Evolutionary conservation across 2,797 vertebrate species (phyloP).

Genomic region (Helicolenus hilgendorfi): DNA sequence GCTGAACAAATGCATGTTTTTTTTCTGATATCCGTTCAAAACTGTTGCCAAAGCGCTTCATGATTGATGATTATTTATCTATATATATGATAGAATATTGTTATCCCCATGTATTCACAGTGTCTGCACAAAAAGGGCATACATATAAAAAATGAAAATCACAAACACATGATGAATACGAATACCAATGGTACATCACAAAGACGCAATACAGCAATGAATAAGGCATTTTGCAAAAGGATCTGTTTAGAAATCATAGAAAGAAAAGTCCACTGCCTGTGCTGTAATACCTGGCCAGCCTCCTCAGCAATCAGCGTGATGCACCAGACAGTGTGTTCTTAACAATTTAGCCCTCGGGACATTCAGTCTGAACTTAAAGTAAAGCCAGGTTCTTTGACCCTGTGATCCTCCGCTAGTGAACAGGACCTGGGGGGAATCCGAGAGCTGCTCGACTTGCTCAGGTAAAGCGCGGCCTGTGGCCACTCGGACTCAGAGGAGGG

Average conservation of each 20-base stretch:
- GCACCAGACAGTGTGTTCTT: conserved; percentile 18
- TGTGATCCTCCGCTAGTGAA: conserved; percentile 30
- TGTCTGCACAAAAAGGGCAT: background rate
- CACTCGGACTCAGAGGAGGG: conserved; percentile 32
- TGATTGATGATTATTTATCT: background rate
- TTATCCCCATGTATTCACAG: background rate
- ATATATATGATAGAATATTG: background rate
- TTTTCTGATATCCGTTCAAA: background rate
- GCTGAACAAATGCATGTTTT: background rate
- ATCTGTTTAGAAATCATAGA: background rate
- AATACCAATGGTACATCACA: background rate
- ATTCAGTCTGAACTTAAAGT: conserved; percentile 44
- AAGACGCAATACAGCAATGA: background rate
- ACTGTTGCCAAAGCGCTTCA: background rate
- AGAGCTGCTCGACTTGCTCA: conserved; percentile 33
- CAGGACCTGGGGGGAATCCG: conserved; percentile 45
- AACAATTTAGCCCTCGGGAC: conserved; percentile 31
- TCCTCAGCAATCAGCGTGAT: conserved; percentile 2
- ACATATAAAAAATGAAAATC: conserved; percentile 12
- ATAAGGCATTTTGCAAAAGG: background rate
- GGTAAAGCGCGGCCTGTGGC: conserved; percentile 31
- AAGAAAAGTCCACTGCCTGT: background rate
- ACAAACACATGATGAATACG: background rate
- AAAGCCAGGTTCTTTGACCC: conserved; percentile 65
- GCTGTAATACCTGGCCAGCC: background rate